Evolutionary conservation across 2,888 invertebrate species (phyloP), one percentile per base, ranked within the genome.

Genomic region (Ophion slaviceki): DNA sequence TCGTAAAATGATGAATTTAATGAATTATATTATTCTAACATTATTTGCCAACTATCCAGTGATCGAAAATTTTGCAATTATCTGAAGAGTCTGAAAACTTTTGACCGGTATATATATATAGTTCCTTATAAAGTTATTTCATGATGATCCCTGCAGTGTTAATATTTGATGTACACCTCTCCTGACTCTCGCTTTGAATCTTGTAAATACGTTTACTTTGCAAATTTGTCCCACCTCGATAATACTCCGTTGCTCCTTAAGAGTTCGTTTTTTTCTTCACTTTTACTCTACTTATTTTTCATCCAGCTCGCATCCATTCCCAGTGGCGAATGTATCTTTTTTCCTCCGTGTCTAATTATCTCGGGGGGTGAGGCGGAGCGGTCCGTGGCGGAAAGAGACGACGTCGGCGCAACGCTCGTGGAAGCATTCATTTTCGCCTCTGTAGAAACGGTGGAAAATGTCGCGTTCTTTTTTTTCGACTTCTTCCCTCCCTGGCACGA

Each of bases 381-480:
- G 32, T 47, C 47, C 47, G 14, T 14, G 53, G 5, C 53, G 53
- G 11, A 53, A 53, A 53, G 53, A 14, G 14, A 53, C 53, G 53
- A 53, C 53, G 53, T 17, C 53, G 53, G 17, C 53, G 53, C 53
- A 53, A 53, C 17, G 53, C 14, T 17, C 17, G 53, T 53, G 53
- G 17, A 4, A 53, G 53, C 53, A 53, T 53, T 53, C 14, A 53
- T 53, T 53, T 14, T 53, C 53, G 53, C 53, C 17, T 14, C 53
- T 17, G 17, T 90, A 89, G 91, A 92, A 93, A 92, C 91, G 92
- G 91, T 91, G 92, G 91, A 92, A 89, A 82, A 87, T 88, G 90
- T 88, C 90, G 89, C 89, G 62, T 66, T 80, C 84, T 80, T 85
- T 80, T 83, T 62, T 74, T 64, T 75, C 70, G 61, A 72, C 74